Percentiles rank a stretch among this genome's conserved stretches.
Evolutionary conservation across 2,113 vertebrate species (phyloP).

Genomic region (Lontra canadensis): DNA sequence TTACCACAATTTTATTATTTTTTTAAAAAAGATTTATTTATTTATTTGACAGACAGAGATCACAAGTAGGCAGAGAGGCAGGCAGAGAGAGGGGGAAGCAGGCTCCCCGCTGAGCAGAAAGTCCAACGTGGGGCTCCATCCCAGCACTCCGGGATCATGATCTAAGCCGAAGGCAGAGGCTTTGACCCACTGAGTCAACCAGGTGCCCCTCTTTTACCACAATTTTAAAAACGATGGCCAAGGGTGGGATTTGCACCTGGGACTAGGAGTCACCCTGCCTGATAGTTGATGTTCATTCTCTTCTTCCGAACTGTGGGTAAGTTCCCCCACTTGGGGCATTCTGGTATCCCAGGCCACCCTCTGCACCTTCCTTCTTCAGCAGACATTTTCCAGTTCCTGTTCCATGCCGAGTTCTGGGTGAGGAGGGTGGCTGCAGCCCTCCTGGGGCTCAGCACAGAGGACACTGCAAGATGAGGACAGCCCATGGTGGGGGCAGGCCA

Average conservation of each 20-base stretch:
- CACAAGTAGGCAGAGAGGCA: too few relatives aligned
- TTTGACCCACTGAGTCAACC: too few relatives aligned
- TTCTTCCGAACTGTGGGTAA: not conserved
- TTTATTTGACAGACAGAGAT: too few relatives aligned
- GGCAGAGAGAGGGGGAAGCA: too few relatives aligned
- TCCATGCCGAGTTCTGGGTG: too few relatives aligned
- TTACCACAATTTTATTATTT: not conserved
- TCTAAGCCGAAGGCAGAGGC: too few relatives aligned
- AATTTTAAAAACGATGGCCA: not conserved
- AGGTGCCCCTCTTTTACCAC: not conserved
- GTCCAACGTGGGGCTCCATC: too few relatives aligned
- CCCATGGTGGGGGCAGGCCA: not conserved
- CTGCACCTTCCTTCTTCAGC: not conserved
- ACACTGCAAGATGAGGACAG: accelerated
- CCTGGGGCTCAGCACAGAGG: not conserved
- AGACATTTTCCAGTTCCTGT: not conserved
- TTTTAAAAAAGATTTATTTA: too few relatives aligned
- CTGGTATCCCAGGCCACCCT: not conserved
- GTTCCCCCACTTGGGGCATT: not conserved
- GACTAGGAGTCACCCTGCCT: accelerated
- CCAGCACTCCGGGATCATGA: too few relatives aligned
- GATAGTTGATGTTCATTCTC: not conserved
- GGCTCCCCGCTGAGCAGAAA: too few relatives aligned
- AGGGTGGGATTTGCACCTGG: not conserved
- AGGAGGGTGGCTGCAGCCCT: not conserved